Conservation (phyloP, 2,113 vertebrate genomes). For the Varanus salvator region DNA sequence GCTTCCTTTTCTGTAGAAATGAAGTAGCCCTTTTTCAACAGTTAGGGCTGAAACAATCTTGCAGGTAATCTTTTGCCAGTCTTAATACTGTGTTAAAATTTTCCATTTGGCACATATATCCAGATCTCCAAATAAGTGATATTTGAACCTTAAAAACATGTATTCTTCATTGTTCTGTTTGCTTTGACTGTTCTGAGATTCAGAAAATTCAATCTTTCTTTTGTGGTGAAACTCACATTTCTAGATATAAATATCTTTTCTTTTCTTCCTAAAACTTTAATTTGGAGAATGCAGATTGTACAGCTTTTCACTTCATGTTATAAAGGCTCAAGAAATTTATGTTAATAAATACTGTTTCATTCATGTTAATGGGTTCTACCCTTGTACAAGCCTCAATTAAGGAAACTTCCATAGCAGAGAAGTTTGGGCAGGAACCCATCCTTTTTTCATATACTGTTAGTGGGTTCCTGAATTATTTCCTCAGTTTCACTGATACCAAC, state of each 20-base stretch:
- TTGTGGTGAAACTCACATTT: background rate
- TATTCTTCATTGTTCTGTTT: background rate
- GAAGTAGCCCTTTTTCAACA: background rate
- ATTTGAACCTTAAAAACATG: background rate
- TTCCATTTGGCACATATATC: background rate
- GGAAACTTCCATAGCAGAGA: no score
- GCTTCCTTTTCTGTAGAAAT: slow-evolving; percentile 8
- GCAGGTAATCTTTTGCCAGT: background rate
- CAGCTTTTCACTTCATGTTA: background rate
- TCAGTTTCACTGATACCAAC: no score
- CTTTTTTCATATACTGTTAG: no score
- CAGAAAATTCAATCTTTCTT: background rate
- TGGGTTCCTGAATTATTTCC: no score
- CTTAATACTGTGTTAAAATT: background rate
- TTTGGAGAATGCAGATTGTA: background rate
- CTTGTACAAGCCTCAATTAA: no score
- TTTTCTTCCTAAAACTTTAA: background rate
- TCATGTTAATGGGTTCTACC: no score
- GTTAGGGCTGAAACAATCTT: background rate
- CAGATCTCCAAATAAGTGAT: background rate
- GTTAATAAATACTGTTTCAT: background rate
- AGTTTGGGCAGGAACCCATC: no score
- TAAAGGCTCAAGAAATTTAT: background rate
- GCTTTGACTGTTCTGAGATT: background rate
- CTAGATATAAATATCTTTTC: background rate